Percentiles rank a stretch among this genome's conserved stretches.
Evolutionary conservation across 1,140 invertebrate genomes (phyloP).

Genomic region (Formica exsecta): DNA sequence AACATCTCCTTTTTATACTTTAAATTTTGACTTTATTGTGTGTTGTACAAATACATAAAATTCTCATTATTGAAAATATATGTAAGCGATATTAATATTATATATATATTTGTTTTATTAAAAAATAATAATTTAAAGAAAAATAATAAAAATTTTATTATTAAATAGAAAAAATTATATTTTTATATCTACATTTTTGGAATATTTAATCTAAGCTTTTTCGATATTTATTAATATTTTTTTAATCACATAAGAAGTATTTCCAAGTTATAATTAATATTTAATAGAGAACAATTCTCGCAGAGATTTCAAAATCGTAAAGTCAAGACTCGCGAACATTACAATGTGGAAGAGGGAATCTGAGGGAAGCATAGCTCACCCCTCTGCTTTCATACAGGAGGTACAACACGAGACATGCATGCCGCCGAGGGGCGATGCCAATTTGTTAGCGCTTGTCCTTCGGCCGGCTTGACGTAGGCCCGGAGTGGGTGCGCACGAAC

Average conservation of each 20-base stretch:
- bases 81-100: neutral
- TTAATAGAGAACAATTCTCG: slow-evolving; percentile 24
- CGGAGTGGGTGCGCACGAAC: slow-evolving; percentile 71
- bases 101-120: neutral
- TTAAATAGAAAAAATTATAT: neutral
- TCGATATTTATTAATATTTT: neutral
- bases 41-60: neutral
- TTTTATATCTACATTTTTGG: neutral
- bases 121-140: slow-evolving; percentile 1
- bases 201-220: neutral
- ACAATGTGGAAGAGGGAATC: slow-evolving; percentile 16
- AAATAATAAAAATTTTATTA: neutral
- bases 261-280: slow-evolving; percentile 28
- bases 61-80: neutral
- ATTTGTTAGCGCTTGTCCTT: slow-evolving; percentile 77
- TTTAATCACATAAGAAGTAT: neutral
- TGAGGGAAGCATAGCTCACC: slow-evolving; percentile 2
- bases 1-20: neutral
- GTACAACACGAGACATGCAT: slow-evolving; percentile 40
- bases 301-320: neutral
- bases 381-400: slow-evolving; percentile 11
- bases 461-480: slow-evolving; percentile 64
- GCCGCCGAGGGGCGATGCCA: slow-evolving; percentile 64
- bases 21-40: slow-evolving; percentile 1
- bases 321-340: slow-evolving; percentile 51